Conservation (phyloP, 2,888 invertebrate species). For the Saturnia pavonia region DNA sequence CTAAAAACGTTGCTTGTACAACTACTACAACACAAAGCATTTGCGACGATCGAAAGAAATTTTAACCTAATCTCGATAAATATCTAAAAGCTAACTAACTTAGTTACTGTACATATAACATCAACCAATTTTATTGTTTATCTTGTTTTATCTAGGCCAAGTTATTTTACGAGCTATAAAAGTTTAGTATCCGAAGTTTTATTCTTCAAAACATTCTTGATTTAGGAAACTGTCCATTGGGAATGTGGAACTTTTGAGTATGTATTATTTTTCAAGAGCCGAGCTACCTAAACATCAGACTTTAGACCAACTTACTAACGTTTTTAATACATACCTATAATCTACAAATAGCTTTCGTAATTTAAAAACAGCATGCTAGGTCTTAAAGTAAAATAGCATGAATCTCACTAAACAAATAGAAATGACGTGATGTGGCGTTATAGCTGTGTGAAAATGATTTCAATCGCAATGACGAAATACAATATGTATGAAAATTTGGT, state of each 20-base stretch:
- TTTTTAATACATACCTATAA: background rate
- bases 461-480: background rate
- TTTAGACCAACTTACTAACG: background rate
- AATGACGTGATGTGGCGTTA: background rate
- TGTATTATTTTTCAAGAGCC: background rate
- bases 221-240: conserved; percentile 10
- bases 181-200: conserved; percentile 9
- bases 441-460: background rate
- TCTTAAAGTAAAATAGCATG: background rate
- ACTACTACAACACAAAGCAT: background rate
- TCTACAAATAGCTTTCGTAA: background rate
- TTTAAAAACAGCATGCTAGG: background rate
- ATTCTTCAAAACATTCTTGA: background rate
- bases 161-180: conserved; percentile 2
- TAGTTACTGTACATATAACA: background rate
- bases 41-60: background rate
- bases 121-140: conserved; percentile 2
- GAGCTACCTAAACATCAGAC: background rate
- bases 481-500: too few relatives aligned
- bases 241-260: conserved; percentile 6
- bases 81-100: background rate
- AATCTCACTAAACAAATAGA: background rate
- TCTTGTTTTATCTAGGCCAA: conserved; percentile 10
- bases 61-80: conserved; percentile 1
- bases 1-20: background rate